phyloP scores from a whole-genome alignment of 2,797 vertebrate genomes.

The Dipus sagitta region DNA sequence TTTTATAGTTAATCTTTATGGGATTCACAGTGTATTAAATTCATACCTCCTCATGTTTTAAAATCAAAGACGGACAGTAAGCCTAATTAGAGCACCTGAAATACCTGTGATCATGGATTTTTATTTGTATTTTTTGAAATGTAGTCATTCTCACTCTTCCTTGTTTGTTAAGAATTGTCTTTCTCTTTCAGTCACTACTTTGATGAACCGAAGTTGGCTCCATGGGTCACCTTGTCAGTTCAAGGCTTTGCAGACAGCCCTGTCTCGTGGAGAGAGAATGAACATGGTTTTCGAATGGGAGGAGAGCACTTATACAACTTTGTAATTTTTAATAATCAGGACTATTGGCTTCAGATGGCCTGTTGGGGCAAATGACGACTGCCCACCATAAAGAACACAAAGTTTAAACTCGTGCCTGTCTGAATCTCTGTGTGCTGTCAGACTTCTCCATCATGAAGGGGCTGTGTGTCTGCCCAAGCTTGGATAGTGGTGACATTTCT shows the following conservation, averaged over 20 bases:
- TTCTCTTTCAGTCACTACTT: conserved; percentile 91
- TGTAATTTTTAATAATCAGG: conserved; percentile 92
- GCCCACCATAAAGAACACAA: conserved; percentile 88
- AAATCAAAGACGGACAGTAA: neutral
- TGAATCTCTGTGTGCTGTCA: neutral
- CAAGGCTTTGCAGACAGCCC: conserved; percentile 96
- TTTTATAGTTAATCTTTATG: neutral
- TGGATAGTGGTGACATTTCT: neutral
- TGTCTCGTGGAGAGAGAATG: conserved; percentile 91
- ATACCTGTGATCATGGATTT: neutral
- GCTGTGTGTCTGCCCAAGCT: neutral
- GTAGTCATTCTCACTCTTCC: neutral
- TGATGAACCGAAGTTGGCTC: conserved; percentile 86
- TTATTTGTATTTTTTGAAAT: neutral
- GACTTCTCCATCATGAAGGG: neutral
- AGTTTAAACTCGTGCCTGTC: neutral
- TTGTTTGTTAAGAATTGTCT: conserved; percentile 16
- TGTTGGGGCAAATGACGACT: conserved; percentile 91
- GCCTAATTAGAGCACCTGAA: conserved; percentile 33
- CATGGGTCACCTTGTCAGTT: conserved; percentile 92
- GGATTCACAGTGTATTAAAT: neutral
- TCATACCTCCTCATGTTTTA: neutral
- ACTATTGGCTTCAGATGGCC: conserved; percentile 94
- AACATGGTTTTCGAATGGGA: conserved; percentile 93
- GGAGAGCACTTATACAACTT: conserved; percentile 96